Percentiles rank a stretch among this genome's conserved stretches.
Evolutionary conservation across 2,888 invertebrate species (phyloP).

Genomic region (Eristalinus sepulchralis): DNA sequence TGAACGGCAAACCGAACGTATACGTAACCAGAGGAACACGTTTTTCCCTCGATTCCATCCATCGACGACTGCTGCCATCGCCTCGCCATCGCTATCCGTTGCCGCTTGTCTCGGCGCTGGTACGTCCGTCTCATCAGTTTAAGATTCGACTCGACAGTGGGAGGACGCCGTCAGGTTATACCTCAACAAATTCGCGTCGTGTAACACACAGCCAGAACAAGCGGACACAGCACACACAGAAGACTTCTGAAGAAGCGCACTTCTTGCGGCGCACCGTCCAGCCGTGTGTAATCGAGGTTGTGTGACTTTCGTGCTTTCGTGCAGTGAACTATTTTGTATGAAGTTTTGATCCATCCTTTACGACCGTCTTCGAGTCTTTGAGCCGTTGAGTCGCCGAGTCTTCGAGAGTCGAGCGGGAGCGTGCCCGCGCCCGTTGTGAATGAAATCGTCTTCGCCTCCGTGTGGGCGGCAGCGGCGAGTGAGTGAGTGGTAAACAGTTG

Average conservation of each 20-base stretch:
- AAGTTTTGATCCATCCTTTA: background rate
- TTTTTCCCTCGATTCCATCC: conserved; percentile 54
- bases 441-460: conserved; percentile 11
- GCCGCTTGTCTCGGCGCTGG: conserved; percentile 46
- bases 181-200: conserved; percentile 51
- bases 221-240: conserved; percentile 2
- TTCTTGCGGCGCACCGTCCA: background rate
- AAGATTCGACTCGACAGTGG: conserved; percentile 65
- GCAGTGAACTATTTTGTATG: conserved; percentile 1
- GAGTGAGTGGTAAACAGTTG: conserved; percentile 29
- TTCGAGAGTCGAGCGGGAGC: background rate
- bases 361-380: background rate
- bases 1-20: conserved; percentile 64
- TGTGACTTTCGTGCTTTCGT: conserved; percentile 13
- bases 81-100: conserved; percentile 13
- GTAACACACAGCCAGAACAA: background rate
- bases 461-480: background rate
- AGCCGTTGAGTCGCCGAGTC: background rate
- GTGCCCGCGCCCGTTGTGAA: background rate
- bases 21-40: conserved; percentile 71
- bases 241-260: conserved; percentile 8
- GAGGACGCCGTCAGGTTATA: conserved; percentile 61
- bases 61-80: conserved; percentile 4
- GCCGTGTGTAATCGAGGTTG: background rate
- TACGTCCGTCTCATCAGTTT: conserved; percentile 60